Percentiles rank a stretch among this genome's conserved stretches.
These are phyloP conservation scores for Octopus sinensis DNA, from an alignment of 1,140 invertebrate genomes.

Conservation along the genomic window DNA sequence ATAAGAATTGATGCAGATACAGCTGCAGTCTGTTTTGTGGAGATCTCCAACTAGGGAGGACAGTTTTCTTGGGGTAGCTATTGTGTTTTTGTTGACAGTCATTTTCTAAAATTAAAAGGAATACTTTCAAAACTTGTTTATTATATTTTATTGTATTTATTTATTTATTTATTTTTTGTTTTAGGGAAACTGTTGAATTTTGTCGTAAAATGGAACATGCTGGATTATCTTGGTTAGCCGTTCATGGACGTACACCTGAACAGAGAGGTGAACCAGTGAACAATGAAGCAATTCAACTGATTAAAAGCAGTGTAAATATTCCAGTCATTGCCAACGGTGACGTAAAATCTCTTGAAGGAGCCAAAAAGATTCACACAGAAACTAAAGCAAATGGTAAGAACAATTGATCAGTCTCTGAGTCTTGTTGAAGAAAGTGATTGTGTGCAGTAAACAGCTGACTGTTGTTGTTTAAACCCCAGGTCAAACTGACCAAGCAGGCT, in stretches of 20 bases:
- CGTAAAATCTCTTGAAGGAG: constrained; percentile 72
- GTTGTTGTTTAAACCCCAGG: no score
- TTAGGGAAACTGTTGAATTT: constrained; percentile 67
- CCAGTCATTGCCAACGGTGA: constrained; percentile 92
- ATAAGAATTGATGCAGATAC: no score
- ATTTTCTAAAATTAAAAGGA: background rate
- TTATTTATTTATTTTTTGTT: constrained; percentile 13
- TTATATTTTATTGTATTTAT: no score
- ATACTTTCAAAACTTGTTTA: constrained; percentile 1
- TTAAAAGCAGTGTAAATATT: constrained; percentile 71
- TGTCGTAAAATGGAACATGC: constrained; percentile 78
- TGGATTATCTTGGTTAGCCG: constrained; percentile 81
- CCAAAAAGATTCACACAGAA: constrained; percentile 64
- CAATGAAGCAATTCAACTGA: constrained; percentile 68
- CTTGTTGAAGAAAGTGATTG: no score
- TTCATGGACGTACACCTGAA: constrained; percentile 83
- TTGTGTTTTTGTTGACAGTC: no score
- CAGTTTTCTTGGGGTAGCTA: no score
- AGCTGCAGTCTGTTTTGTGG: no score
- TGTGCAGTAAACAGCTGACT: no score
- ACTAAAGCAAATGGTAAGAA: constrained; percentile 74
- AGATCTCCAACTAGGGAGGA: no score
- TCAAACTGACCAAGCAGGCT: no score
- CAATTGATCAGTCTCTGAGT: no score
- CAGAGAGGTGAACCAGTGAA: constrained; percentile 79